Percentiles rank a stretch among this genome's conserved stretches.
These are phyloP conservation scores for Boleophthalmus pectinirostris DNA, from an alignment of 2,113 vertebrate species.

Conservation along the genomic window DNA sequence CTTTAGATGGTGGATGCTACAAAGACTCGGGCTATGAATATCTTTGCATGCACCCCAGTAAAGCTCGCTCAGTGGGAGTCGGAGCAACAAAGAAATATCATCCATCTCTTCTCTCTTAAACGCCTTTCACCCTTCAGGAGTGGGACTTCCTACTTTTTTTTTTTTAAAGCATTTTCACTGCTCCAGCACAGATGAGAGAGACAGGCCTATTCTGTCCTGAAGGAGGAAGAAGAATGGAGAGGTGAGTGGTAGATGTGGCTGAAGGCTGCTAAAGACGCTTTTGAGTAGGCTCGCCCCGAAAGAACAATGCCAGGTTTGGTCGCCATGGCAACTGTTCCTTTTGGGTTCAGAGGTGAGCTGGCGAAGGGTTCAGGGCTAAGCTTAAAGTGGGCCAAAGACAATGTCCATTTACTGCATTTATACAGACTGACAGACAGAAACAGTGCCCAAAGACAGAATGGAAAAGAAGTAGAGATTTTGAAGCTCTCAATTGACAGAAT, in stretches of 20 bases:
- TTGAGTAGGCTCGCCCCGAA: conserved; percentile 52
- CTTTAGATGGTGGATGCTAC: conserved; percentile 11
- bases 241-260: conserved; percentile 49
- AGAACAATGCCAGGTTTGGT: conserved; percentile 47
- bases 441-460: background rate
- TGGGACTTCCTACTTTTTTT: conserved; percentile 23
- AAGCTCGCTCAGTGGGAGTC: conserved; percentile 6
- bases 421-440: conserved; percentile 8
- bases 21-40: conserved; percentile 28
- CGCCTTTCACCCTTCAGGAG: conserved; percentile 15
- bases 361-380: conserved; percentile 21
- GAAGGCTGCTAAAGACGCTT: conserved; percentile 47
- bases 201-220: conserved; percentile 4
- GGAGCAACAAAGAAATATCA: conserved; percentile 7
- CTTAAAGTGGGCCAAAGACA: conserved; percentile 34
- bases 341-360: conserved; percentile 53
- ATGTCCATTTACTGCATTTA: background rate
- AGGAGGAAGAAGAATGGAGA: conserved; percentile 32
- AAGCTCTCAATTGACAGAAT: too few relatives aligned
- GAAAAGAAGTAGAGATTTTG: too few relatives aligned
- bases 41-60: conserved; percentile 16
- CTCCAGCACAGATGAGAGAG: conserved; percentile 3
- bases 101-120: conserved; percentile 12
- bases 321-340: conserved; percentile 70
- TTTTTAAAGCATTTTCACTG: conserved; percentile 23